phyloP scores from a whole-genome alignment of 2,797 vertebrate genomes.

The Mico argentatus region DNA sequence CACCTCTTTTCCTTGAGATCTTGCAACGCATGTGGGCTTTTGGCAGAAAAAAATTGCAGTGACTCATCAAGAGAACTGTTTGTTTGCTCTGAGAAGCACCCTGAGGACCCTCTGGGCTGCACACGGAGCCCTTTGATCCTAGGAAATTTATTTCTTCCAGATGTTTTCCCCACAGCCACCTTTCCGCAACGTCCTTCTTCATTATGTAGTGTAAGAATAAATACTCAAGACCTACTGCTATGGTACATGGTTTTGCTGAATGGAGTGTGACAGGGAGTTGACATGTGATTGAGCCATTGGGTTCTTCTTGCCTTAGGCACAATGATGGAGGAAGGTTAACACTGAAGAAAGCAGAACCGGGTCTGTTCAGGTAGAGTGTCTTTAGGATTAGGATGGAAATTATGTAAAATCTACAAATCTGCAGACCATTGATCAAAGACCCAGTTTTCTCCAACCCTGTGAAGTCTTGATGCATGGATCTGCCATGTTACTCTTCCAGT shows the following conservation, averaged over 20 bases:
- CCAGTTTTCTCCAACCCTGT: not conserved
- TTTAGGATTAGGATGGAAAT: conserved; percentile 43
- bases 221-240: conserved; percentile 16
- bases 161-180: conserved; percentile 78
- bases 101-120: conserved; percentile 74
- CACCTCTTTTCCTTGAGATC: conserved; percentile 75
- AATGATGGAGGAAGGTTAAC: conserved; percentile 31
- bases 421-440: not conserved
- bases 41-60: conserved; percentile 71
- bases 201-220: conserved; percentile 64
- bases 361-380: conserved; percentile 10
- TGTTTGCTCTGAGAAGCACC: conserved; percentile 80
- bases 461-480: not conserved
- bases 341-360: not conserved
- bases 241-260: conserved; percentile 39
- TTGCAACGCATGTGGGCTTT: conserved; percentile 72
- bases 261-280: conserved; percentile 49
- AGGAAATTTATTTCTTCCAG: conserved; percentile 78
- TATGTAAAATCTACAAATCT: not conserved
- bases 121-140: conserved; percentile 77
- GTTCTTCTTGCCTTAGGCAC: conserved; percentile 54
- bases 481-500: not conserved
- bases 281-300: conserved; percentile 39
- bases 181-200: conserved; percentile 69
- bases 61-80: conserved; percentile 77